phyloP scores from a whole-genome alignment of 2,797 vertebrate species.

The Sebastes taczanowskii region DNA sequence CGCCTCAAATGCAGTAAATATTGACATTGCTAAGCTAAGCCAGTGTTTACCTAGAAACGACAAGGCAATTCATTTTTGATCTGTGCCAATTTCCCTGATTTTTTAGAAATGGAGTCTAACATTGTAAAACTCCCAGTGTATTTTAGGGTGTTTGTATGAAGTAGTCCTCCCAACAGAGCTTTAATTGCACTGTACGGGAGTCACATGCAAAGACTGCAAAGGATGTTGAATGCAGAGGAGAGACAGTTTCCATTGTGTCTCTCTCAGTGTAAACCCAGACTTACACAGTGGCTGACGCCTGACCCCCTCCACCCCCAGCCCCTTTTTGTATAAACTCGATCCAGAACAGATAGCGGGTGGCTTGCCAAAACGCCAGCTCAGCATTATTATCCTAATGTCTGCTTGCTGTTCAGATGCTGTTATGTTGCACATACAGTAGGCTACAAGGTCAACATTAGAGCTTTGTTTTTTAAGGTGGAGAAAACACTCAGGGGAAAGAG shows the following conservation, averaged over 20 bases:
- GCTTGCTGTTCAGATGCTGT: constrained; percentile 26
- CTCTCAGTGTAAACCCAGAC: constrained; percentile 59
- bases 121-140: constrained; percentile 22
- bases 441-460: neutral
- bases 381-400: constrained; percentile 43
- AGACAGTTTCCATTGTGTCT: constrained; percentile 48
- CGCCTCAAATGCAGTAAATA: constrained; percentile 75
- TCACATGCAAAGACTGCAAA: constrained; percentile 12
- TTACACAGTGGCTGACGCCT: constrained; percentile 48
- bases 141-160: constrained; percentile 50
- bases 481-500: neutral
- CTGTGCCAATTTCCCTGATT: constrained; percentile 38
- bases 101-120: constrained; percentile 11
- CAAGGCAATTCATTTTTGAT: constrained; percentile 49
- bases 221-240: constrained; percentile 7
- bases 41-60: constrained; percentile 71
- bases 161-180: constrained; percentile 9
- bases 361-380: constrained; percentile 60
- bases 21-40: constrained; percentile 72
- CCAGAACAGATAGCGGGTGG: constrained; percentile 40
- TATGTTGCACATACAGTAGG: neutral
- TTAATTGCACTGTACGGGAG: constrained; percentile 33
- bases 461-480: neutral
- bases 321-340: constrained; percentile 51
- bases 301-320: neutral